Evolutionary conservation across 2,888 invertebrate genomes (phyloP).

Genomic region (Hirtodrosophila confusa): DNA sequence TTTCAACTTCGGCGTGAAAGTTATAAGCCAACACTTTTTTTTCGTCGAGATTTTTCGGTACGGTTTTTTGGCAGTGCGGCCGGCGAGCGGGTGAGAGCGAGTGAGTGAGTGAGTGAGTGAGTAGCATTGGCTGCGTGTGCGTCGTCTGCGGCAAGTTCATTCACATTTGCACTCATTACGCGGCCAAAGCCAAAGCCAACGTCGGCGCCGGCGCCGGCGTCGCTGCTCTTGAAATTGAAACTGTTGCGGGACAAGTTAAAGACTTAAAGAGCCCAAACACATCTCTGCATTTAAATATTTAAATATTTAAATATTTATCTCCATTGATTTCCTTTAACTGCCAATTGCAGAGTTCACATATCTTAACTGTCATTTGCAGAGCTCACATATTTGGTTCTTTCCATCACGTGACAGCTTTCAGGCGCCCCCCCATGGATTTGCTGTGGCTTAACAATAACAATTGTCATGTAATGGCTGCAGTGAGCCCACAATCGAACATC

Average conservation of each 20-base stretch:
- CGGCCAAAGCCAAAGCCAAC: conserved; percentile 57
- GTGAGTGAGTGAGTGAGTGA: conserved; percentile 35
- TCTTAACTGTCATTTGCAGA: too few species aligned
- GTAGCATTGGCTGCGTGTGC: conserved; percentile 54
- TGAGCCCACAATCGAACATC: too few species aligned
- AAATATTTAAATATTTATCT: too few species aligned
- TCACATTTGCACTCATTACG: conserved; percentile 82
- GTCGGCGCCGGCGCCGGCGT: conserved; percentile 20
- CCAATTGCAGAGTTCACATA: too few species aligned
- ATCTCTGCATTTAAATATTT: too few species aligned
- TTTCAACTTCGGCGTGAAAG: conserved; percentile 61
- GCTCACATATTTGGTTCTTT: background rate
- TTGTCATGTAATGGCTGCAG: conserved; percentile 40
- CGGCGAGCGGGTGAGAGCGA: conserved; percentile 30
- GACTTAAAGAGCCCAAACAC: too few species aligned
- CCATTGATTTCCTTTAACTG: too few species aligned
- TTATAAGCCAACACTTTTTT: conserved; percentile 55
- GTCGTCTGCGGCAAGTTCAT: conserved; percentile 79
- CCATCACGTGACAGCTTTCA: conserved; percentile 51
- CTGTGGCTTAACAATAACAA: conserved; percentile 30
- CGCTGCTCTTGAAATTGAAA: conserved; percentile 57
- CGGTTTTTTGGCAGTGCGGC: conserved; percentile 25
- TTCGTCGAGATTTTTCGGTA: conserved; percentile 40
- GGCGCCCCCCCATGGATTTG: conserved; percentile 38
- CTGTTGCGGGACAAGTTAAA: conserved; percentile 28